A percentile compares a stretch with the other conserved stretches of the same genome.
Evolutionary conservation across 1,140 invertebrate genomes (phyloP).

Genomic region (Gyrodactylus salaris): DNA sequence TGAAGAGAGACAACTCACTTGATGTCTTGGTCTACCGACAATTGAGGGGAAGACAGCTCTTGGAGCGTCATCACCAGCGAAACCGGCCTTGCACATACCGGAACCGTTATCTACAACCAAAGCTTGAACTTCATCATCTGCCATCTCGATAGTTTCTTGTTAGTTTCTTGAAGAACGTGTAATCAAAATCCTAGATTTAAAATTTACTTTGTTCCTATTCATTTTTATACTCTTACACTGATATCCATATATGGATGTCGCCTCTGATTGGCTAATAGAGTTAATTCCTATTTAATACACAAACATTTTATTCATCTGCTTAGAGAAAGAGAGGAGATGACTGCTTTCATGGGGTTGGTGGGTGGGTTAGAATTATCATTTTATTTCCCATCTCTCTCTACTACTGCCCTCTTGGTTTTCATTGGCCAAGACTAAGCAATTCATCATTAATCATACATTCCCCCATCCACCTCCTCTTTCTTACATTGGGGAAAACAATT

Average conservation of each 20-base stretch:
- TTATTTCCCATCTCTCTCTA: too few relatives aligned
- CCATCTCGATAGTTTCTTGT: slow-evolving; percentile 29
- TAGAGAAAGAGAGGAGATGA: too few relatives aligned
- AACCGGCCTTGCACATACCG: slow-evolving; percentile 41
- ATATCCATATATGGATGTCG: background rate
- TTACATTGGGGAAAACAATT: too few relatives aligned
- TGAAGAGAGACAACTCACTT: slow-evolving; percentile 12
- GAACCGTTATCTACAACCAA: slow-evolving; percentile 54
- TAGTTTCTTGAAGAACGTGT: background rate
- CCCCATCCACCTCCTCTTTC: too few relatives aligned
- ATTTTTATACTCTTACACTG: background rate
- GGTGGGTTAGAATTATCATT: too few relatives aligned
- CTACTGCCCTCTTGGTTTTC: too few relatives aligned
- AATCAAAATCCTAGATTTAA: background rate
- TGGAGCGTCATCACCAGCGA: slow-evolving; percentile 31
- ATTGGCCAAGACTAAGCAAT: too few relatives aligned
- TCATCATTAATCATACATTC: too few relatives aligned
- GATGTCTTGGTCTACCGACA: slow-evolving; percentile 28
- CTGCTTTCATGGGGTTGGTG: too few relatives aligned
- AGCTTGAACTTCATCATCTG: slow-evolving; percentile 44
- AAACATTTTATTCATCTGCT: too few relatives aligned
- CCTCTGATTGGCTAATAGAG: background rate
- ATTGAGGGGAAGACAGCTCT: slow-evolving; percentile 31
- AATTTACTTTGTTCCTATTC: too few relatives aligned
- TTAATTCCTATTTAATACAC: too few relatives aligned